Conservation (phyloP, 2,113 vertebrate genomes). For the Mandrillus leucophaeus region DNA sequence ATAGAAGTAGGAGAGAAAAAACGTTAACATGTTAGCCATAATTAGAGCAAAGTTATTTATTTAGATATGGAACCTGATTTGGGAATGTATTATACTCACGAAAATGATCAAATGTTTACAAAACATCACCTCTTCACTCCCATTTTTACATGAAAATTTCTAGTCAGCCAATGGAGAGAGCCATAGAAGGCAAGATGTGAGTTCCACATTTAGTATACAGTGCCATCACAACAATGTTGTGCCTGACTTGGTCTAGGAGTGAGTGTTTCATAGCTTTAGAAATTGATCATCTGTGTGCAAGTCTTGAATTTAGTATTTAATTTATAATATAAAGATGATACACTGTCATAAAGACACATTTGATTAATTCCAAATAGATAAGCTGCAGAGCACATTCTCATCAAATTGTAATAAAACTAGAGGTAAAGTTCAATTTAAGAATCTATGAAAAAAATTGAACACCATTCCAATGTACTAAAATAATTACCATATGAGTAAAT, state of each 20-base stretch:
- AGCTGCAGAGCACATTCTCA: background rate
- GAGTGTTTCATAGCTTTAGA: background rate
- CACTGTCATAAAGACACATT: background rate
- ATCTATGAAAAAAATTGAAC: background rate
- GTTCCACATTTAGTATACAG: background rate
- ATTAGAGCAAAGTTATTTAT: background rate
- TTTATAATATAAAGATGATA: background rate
- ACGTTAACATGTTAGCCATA: background rate
- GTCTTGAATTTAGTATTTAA: background rate
- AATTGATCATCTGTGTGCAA: background rate
- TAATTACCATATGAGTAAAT: background rate
- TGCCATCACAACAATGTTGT: background rate
- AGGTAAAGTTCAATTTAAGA: background rate
- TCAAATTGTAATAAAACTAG: background rate
- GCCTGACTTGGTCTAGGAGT: background rate
- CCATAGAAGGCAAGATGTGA: background rate
- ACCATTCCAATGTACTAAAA: constrained; percentile 3
- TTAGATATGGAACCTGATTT: background rate
- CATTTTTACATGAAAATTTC: background rate
- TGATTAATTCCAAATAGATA: background rate
- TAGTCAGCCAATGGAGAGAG: background rate
- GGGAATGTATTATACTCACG: background rate
- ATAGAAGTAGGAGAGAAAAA: background rate
- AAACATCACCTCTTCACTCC: background rate
- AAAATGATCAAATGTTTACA: background rate